Percentiles rank a stretch among this genome's conserved stretches.
phyloP scores from a whole-genome alignment of 2,797 vertebrate genomes.

The Enteromius paludinosus region DNA sequence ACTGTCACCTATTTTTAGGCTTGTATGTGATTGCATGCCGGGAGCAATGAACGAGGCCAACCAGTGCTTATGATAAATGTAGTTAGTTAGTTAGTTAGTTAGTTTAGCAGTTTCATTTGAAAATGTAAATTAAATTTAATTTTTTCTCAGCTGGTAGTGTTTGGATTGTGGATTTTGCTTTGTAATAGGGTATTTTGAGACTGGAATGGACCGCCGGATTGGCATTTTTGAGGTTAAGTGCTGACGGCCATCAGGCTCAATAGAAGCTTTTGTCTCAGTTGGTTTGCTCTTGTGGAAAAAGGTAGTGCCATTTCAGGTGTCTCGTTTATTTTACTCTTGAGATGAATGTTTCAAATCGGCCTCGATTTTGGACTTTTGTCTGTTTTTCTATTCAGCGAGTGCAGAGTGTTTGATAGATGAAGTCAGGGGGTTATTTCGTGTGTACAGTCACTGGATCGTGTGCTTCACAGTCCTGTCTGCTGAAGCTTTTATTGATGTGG shows the following conservation, averaged over 20 bases:
- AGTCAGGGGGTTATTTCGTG: conserved; percentile 41
- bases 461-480: conserved; percentile 12
- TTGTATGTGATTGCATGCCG: conserved; percentile 40
- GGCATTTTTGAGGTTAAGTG: background rate
- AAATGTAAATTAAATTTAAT: conserved; percentile 52
- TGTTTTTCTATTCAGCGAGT: background rate
- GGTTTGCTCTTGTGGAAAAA: conserved; percentile 23
- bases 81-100: background rate
- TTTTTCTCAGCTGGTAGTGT: background rate
- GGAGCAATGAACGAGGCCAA: conserved; percentile 23
- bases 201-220: background rate
- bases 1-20: conserved; percentile 75
- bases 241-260: conserved; percentile 17
- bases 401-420: conserved; percentile 36
- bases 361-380: background rate
- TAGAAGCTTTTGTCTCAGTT: conserved; percentile 16
- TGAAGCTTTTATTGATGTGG: conserved; percentile 24
- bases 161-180: background rate
- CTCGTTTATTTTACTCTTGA: conserved; percentile 11
- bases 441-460: conserved; percentile 29
- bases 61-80: conserved; percentile 34
- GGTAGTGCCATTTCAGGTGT: conserved; percentile 7
- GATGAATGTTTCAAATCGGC: conserved; percentile 8
- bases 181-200: background rate
- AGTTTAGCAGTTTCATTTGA: conserved; percentile 1